Base-by-base conservation (phyloP, 2,888 invertebrate genomes). In the Dilophus febrilis region DNA sequence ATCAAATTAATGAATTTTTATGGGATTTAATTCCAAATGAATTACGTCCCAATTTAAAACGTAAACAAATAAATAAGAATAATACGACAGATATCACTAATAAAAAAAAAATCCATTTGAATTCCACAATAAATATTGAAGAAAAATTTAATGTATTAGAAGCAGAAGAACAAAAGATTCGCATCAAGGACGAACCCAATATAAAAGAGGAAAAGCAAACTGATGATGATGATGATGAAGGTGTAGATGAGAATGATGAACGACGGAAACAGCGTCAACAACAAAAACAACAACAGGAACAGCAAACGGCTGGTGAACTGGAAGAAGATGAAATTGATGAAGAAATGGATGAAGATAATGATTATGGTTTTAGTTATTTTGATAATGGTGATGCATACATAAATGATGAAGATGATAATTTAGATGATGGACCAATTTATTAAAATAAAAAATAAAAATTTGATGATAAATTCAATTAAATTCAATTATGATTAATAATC, bases 261-360 rank as follows among this genome's bases (percentile, higher is more conserved):
- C n/a, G n/a, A n/a, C n/a, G n/a, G n/a, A n/a, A n/a, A n/a, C n/a
- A n/a, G n/a, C n/a, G n/a, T n/a, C n/a, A n/a, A n/a, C n/a, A n/a
- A n/a, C n/a, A n/a, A n/a, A n/a, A n/a, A n/a, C n/a, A n/a, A n/a
- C n/a, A n/a, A n/a, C n/a, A n/a, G n/a, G n/a, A n/a, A n/a, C n/a
- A n/a, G n/a, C 50, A 31, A 55, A 49, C 58, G n/a, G n/a, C 51
- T 8, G 85, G 86, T 51, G 79, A 84, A n/a, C n/a, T n/a, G n/a
- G n/a, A n/a, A n/a, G n/a, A n/a, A n/a, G n/a, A n/a, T 53, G 86
- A 87, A 49, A 57, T 51, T 8, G 85, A 86, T 51, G 79, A 84
- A 53, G 86, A 87, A 60, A 77, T 86, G 71, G 87, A 87, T 54
- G 85, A 85, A 52, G 87, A 86, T 16, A 87, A 85, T 17, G 86